phyloP scores from a whole-genome alignment of 2,797 vertebrate genomes.

The Buceros bicornis region DNA sequence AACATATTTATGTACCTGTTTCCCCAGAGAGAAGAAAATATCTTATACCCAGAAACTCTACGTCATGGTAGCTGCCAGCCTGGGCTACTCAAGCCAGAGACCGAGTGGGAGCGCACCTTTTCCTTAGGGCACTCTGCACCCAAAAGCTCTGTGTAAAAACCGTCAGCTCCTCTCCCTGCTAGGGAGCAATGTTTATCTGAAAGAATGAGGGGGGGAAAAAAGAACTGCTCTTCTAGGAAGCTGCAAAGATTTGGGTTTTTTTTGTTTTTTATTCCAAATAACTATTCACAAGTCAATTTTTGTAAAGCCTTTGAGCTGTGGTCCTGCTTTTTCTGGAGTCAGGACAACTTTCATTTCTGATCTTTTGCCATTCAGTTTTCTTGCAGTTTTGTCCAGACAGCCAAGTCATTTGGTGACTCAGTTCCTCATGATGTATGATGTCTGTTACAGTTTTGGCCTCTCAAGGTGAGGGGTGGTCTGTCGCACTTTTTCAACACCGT shows the following conservation, averaged over 20 bases:
- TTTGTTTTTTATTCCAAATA: neutral
- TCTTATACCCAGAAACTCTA: neutral
- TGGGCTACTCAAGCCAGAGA: neutral
- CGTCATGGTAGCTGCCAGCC: neutral
- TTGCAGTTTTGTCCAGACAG: neutral
- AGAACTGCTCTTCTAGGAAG: neutral
- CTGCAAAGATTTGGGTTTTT: neutral
- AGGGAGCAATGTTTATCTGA: neutral
- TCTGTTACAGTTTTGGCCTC: neutral
- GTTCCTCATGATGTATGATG: neutral
- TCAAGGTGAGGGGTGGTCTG: neutral
- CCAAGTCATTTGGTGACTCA: neutral
- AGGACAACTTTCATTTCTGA: neutral
- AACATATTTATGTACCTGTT: neutral
- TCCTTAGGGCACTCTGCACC: rapidly evolving
- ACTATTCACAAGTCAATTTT: neutral
- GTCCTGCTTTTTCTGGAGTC: neutral
- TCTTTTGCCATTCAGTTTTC: neutral
- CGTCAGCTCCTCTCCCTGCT: neutral
- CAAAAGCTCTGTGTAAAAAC: neutral
- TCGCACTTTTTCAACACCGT: neutral
- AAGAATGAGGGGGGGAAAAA: neutral
- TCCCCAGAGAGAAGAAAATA: neutral
- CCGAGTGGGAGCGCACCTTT: neutral
- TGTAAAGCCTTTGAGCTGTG: neutral